Evolutionary conservation across 1,140 invertebrate species (phyloP), one percentile per base, ranked within the genome.

Genomic region (Drosophila ambigua): DNA sequence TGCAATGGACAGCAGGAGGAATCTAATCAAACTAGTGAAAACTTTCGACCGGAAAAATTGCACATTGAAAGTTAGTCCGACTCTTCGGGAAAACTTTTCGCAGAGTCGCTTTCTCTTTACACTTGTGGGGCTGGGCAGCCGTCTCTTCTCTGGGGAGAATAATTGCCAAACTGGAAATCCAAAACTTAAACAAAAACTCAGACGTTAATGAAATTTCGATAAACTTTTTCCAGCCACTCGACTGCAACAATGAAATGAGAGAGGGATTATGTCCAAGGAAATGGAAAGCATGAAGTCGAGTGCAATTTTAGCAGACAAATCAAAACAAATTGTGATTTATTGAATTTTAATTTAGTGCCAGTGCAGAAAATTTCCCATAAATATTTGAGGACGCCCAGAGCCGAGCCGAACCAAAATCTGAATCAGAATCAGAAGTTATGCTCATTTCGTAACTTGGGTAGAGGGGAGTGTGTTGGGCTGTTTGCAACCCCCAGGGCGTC

Each of bases 141-240:
- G 31, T 68, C 35, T 50, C 45, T 11, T 16, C 50, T 5, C 31
- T 41, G 45, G 20, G 20, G 24, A 73, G 50, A 73, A 87, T 88
- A 88, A 88, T 87, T 87, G 76, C 68, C 61, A 88, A 83, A 68
- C 81, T 83, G 62, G 61, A 66, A 88, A 83, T 79, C 76, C 63
- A 83, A 77, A 88, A 88, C 76, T 88, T 79, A 79, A 88, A 88
- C 83, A 88, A 74, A 75, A 87, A 87, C 79, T 72, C 79, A 88
- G 83, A 88, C 83, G 69, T 66, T 88, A 88, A 88, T 88, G 84
- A 88, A 88, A 88, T 83, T 88, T 88, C 85, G 79, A 88, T 88
- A 53, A 83, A 87, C 84, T 88, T 87, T 76, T 54, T 41, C 52
- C 63, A 53, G 52, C n/a, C 35, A 74, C 72, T 75, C 43, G 28